These are phyloP conservation scores for Iselma pallidipennis DNA, from an alignment of 2,888 invertebrate species.

Conservation along the genomic window DNA sequence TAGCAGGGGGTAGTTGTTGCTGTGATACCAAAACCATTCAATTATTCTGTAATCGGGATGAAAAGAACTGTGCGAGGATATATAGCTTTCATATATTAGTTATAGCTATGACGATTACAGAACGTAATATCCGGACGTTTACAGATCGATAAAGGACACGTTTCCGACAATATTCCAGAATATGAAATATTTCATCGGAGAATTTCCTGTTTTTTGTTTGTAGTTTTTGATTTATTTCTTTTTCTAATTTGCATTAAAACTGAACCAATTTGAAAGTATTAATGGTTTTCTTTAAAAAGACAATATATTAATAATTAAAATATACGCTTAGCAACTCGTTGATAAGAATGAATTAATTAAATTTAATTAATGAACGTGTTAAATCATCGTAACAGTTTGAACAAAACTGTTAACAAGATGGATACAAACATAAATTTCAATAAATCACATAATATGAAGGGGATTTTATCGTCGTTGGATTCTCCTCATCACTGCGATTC, in stretches of 20 bases:
- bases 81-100: slow-evolving; percentile 7
- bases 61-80: slow-evolving; percentile 13
- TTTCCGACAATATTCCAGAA: not conserved
- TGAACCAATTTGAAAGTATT: too few species aligned
- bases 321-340: too few species aligned
- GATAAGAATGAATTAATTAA: not conserved
- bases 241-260: not conserved
- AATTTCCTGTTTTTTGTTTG: not conserved
- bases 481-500: not conserved
- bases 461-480: not conserved
- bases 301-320: too few species aligned
- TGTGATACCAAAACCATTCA: slow-evolving; percentile 22
- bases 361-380: not conserved
- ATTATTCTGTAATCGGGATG: slow-evolving; percentile 21
- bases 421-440: not conserved
- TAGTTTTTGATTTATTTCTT: not conserved
- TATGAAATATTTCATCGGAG: not conserved
- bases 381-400: not conserved
- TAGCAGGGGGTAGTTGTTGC: slow-evolving; percentile 15
- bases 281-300: too few species aligned
- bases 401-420: not conserved
- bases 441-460: not conserved
- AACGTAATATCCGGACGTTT: not conserved
- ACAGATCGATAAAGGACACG: not conserved
- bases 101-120: not conserved